A percentile compares a stretch with the other conserved stretches of the same genome.
These are phyloP conservation scores for Dendrolimus punctatus DNA, from an alignment of 1,140 invertebrate genomes.

Conservation along the genomic window DNA sequence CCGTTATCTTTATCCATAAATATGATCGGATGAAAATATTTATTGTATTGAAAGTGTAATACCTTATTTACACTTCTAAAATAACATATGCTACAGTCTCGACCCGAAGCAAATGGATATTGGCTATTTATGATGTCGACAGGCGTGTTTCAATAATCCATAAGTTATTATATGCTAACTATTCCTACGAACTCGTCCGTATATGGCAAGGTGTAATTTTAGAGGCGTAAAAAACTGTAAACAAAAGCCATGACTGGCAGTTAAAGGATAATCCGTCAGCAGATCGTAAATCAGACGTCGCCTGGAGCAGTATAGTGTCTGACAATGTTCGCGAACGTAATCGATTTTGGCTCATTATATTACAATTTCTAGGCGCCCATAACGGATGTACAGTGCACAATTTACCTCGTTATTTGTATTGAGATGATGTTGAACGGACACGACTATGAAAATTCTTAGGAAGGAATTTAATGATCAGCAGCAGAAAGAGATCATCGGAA, in stretches of 20 bases:
- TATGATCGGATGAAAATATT: too few species aligned
- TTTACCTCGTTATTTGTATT: conserved; percentile 53
- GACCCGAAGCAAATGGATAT: neutral
- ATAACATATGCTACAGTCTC: too few species aligned
- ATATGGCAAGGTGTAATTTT: conserved; percentile 15
- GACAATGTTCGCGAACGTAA: conserved; percentile 16
- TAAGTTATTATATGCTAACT: conserved; percentile 7
- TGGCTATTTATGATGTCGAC: conserved; percentile 3
- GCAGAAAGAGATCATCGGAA: too few species aligned
- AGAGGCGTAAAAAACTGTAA: conserved; percentile 5
- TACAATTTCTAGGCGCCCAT: conserved; percentile 35
- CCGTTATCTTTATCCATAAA: too few species aligned
- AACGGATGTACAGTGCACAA: conserved; percentile 47
- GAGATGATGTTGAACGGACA: conserved; percentile 33
- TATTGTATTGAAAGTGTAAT: too few species aligned
- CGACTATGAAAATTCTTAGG: conserved; percentile 34
- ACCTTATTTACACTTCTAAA: too few species aligned
- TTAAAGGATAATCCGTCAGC: conserved; percentile 31
- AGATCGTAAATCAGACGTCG: conserved; percentile 39
- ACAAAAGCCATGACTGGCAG: conserved; percentile 12
- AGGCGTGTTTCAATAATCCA: conserved; percentile 6
- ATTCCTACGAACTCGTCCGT: conserved; percentile 4
- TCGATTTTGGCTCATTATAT: conserved; percentile 50
- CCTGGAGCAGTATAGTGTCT: conserved; percentile 10
- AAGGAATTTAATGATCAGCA: neutral